These are phyloP conservation scores for Platanista minor DNA, from an alignment of 2,113 vertebrate species.

Conservation along the genomic window DNA sequence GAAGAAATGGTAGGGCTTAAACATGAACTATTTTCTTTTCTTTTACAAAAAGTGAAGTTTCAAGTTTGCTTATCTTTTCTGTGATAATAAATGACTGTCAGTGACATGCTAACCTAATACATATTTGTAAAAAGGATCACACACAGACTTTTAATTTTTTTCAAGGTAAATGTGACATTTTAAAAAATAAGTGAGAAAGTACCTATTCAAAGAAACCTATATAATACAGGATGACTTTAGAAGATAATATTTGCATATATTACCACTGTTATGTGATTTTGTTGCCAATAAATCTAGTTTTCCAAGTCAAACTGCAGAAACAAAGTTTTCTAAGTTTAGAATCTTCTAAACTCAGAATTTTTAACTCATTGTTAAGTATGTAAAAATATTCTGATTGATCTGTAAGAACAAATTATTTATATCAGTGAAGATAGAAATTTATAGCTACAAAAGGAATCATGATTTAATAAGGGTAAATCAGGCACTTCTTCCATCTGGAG, in stretches of 20 bases:
- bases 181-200: not conserved
- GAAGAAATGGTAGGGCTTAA: not conserved
- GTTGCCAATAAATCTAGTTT: not conserved
- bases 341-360: not conserved
- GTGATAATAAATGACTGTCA: not conserved
- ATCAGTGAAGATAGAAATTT: not conserved
- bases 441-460: not conserved
- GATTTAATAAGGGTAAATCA: not conserved
- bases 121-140: not conserved
- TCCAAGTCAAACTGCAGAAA: not conserved
- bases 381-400: slow-evolving; percentile 15
- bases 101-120: not conserved
- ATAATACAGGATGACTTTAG: not conserved
- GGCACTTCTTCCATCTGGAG: not conserved
- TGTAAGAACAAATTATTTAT: not conserved
- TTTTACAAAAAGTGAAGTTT: not conserved
- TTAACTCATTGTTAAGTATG: not conserved
- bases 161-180: not conserved
- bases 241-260: not conserved
- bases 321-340: not conserved
- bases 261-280: not conserved
- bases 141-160: not conserved
- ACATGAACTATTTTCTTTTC: not conserved
- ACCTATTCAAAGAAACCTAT: not conserved
- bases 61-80: not conserved